phyloP scores from a whole-genome alignment of 2,113 vertebrate genomes.

The Loxodonta africana region DNA sequence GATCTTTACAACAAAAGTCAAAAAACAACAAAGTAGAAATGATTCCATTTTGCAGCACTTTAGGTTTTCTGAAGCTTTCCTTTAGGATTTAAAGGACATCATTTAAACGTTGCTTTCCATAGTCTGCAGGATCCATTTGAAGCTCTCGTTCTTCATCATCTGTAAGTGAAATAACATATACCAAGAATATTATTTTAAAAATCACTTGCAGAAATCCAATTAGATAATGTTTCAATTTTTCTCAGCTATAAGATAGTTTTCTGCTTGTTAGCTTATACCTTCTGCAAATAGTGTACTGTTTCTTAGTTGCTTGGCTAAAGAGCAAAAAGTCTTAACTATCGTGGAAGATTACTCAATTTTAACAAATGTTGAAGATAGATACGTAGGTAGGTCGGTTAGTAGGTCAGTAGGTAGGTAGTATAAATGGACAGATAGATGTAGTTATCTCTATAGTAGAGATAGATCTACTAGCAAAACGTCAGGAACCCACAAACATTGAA shows the following conservation, averaged over 20 bases:
- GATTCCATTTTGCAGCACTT: slow-evolving; percentile 81
- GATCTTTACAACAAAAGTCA: slow-evolving; percentile 77
- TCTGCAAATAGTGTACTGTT: slow-evolving; percentile 16
- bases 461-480: background rate
- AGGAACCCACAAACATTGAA: background rate
- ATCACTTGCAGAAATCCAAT: slow-evolving; percentile 52
- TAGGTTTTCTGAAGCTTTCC: slow-evolving; percentile 48
- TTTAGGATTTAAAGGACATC: slow-evolving; percentile 92
- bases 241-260: slow-evolving; percentile 13
- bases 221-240: slow-evolving; percentile 35
- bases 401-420: background rate
- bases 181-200: slow-evolving; percentile 61
- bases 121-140: slow-evolving; percentile 95
- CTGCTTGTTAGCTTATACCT: slow-evolving; percentile 31
- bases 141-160: slow-evolving; percentile 97
- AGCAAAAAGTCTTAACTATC: slow-evolving; percentile 6
- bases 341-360: slow-evolving; percentile 56
- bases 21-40: slow-evolving; percentile 63
- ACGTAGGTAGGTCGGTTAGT: background rate
- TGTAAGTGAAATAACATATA: slow-evolving; percentile 80
- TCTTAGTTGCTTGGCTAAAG: slow-evolving; percentile 44
- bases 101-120: slow-evolving; percentile 94
- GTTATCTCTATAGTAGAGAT: background rate
- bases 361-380: slow-evolving; percentile 34
- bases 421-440: background rate